Evolutionary conservation across 1,140 invertebrate genomes (phyloP), one percentile per base, ranked within the genome.

Genomic region (Apocrypta bakeri): DNA sequence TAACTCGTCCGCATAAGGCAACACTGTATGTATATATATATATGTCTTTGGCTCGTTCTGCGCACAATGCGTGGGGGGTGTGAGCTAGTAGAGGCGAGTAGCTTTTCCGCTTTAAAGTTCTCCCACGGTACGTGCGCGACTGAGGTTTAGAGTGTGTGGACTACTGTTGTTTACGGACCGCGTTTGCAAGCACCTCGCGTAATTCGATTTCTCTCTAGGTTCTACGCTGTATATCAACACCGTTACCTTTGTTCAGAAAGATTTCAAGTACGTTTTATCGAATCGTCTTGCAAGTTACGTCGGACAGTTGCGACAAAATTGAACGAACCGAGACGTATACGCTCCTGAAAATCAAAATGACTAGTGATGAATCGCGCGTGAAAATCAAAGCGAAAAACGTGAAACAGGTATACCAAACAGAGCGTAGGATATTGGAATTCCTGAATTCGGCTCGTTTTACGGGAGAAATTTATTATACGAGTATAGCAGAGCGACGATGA

Each of bases 361-460:
- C n/a, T n/a, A n/a, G n/a, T n/a, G n/a, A n/a, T n/a, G n/a, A n/a
- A n/a, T n/a, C n/a, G n/a, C n/a, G n/a, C n/a, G n/a, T 37, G 33
- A 56, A 56, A 56, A 56, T 56, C 14, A 17, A 21, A 56, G 48
- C 48, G 21, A 17, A n/a, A n/a, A 21, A 56, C 17, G 11, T 9
- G 25, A 27, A 27, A 68, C 64, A 31, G 25, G 29, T 31, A 21
- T 24, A 25, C 64, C 48, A 24, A 48, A 73, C 71, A 24, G 48
- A 24, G 14, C 48, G 73, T 61, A 37, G 73, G 73, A 31, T 75
- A 75, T 75, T 63, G 73, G 48, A 75, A 61, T 31, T 40, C 25
- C n/a, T 9, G 33, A 1, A 25, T 66, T 12, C 12, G 48, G 48
- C 48, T 56, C 68, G 29, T 17, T 17, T 29, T 8, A 7, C 27